Conservation (phyloP, 1,140 invertebrate species). For the Pogonognathellus flavescens region DNA sequence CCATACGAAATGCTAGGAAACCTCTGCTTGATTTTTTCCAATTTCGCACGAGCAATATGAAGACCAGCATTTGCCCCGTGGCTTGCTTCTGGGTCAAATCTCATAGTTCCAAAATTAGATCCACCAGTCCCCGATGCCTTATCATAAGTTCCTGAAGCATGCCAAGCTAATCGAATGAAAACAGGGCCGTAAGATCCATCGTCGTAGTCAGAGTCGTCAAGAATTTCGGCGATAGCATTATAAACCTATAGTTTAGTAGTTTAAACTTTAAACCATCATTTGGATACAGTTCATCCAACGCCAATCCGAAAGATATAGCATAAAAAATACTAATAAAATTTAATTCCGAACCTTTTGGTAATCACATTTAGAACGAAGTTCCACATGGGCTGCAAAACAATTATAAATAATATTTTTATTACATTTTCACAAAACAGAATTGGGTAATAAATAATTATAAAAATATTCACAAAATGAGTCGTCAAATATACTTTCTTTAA, state of each 20-base stretch:
- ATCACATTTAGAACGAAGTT: not conserved
- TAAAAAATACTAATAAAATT: too few species aligned
- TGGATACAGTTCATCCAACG: too few species aligned
- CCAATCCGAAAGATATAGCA: too few species aligned
- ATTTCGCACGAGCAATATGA: slow-evolving; percentile 60
- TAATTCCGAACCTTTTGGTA: slow-evolving; percentile 9
- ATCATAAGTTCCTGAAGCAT: slow-evolving; percentile 63
- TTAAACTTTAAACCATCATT: not conserved
- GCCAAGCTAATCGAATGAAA: slow-evolving; percentile 60
- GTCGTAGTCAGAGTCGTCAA: slow-evolving; percentile 59
- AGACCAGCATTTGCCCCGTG: slow-evolving; percentile 64
- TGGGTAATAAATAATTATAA: too few species aligned
- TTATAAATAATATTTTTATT: not conserved
- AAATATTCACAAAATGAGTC: too few species aligned
- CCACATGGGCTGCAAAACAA: not conserved
- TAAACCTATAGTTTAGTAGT: slow-evolving; percentile 56
- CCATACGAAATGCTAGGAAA: slow-evolving; percentile 60
- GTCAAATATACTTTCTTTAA: not conserved
- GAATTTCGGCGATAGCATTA: slow-evolving; percentile 61
- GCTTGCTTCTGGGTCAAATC: slow-evolving; percentile 62
- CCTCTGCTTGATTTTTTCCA: slow-evolving; percentile 61
- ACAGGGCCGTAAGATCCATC: slow-evolving; percentile 63
- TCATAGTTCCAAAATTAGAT: slow-evolving; percentile 59
- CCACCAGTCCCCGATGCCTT: slow-evolving; percentile 54
- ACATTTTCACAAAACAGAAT: too few species aligned